Percentiles rank a stretch among this genome's conserved stretches.
Conservation (phyloP, 2,113 vertebrate species). For the Phylloscopus trochilus region DNA sequence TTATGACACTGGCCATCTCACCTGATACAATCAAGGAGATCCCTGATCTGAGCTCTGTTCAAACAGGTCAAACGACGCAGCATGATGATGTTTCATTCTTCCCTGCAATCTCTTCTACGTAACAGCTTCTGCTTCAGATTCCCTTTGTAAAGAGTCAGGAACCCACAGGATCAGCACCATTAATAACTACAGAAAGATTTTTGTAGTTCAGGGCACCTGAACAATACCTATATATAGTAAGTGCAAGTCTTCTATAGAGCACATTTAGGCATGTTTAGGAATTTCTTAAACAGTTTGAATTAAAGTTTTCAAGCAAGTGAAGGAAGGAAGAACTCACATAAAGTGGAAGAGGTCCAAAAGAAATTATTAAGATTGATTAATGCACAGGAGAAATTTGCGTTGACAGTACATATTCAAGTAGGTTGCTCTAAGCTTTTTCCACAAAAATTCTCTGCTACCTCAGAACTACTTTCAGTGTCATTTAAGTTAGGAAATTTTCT, state of each 20-base stretch:
- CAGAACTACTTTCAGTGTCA: background rate
- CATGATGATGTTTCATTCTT: background rate
- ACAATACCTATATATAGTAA: background rate
- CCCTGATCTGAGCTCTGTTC: background rate
- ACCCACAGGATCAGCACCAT: background rate
- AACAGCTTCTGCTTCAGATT: background rate
- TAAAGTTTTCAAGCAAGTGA: background rate
- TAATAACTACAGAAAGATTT: background rate
- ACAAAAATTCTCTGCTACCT: background rate
- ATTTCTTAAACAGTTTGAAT: background rate
- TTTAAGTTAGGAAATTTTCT: background rate
- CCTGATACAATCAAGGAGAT: background rate
- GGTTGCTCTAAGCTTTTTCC: background rate
- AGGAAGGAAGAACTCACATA: background rate
- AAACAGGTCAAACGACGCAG: background rate
- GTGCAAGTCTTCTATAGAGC: background rate
- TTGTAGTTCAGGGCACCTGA: background rate
- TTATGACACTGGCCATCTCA: background rate
- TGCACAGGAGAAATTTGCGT: accelerated
- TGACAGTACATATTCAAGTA: background rate
- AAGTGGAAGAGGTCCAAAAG: background rate
- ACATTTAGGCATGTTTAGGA: background rate
- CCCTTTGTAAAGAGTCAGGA: background rate
- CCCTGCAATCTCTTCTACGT: background rate
- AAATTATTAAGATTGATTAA: background rate